These are phyloP conservation scores for Thecocarcelia acutangulata DNA, from an alignment of 2,888 invertebrate genomes.

Conservation along the genomic window DNA sequence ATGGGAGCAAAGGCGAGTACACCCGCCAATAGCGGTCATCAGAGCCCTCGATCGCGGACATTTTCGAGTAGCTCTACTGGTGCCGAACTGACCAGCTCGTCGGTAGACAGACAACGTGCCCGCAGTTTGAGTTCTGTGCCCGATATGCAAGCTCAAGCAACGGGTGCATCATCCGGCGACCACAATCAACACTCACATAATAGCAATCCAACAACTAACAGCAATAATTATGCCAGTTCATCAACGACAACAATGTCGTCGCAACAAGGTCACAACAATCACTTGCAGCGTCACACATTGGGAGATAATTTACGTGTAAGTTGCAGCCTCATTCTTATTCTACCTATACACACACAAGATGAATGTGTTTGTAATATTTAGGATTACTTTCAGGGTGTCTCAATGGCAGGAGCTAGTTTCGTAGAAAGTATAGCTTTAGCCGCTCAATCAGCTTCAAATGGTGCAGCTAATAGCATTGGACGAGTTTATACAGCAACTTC, in stretches of 20 bases:
- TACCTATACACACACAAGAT: constrained; percentile 8
- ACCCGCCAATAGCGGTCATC: constrained; percentile 85
- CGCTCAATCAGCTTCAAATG: constrained; percentile 80
- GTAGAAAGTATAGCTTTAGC: constrained; percentile 80
- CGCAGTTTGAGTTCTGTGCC: constrained; percentile 92
- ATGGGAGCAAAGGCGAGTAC: constrained; percentile 95
- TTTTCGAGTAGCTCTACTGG: constrained; percentile 87
- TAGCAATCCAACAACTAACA: constrained; percentile 73
- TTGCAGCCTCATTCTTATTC: constrained; percentile 47
- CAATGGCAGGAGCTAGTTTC: constrained; percentile 78
- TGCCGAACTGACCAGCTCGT: constrained; percentile 80
- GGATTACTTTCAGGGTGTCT: constrained; percentile 74
- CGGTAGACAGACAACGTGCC: constrained; percentile 90
- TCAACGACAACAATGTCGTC: constrained; percentile 64
- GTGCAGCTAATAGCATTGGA: constrained; percentile 83
- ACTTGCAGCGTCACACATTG: constrained; percentile 72
- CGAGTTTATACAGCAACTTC: constrained; percentile 94
- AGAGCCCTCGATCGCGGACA: constrained; percentile 88
- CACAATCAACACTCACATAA: constrained; percentile 71
- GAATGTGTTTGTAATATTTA: constrained; percentile 57
- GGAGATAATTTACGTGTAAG: constrained; percentile 66
- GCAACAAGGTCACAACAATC: constrained; percentile 72
- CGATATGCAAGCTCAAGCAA: constrained; percentile 83
- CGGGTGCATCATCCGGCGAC: constrained; percentile 60
- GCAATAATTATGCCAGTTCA: constrained; percentile 73